Conservation (phyloP, 2,113 vertebrate species). For the Eudyptes chrysolophus region DNA sequence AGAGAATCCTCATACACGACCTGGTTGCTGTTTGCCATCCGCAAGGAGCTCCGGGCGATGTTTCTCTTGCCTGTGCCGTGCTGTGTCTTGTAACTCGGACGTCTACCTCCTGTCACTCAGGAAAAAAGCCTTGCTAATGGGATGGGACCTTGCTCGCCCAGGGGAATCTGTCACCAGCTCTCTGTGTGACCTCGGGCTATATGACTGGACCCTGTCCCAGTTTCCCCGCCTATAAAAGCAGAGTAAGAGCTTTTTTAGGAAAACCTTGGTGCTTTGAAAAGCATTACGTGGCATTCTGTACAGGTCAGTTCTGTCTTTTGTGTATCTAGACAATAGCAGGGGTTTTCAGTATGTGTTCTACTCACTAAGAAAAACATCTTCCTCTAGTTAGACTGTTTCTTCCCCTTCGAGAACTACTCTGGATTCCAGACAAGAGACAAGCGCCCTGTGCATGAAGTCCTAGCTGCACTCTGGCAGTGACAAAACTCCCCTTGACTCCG, state of each 20-base stretch:
- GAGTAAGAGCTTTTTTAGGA: too few relatives aligned
- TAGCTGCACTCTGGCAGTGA: not conserved
- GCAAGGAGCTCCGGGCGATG: not conserved
- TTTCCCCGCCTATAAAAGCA: not conserved
- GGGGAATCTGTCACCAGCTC: not conserved
- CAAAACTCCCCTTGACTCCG: not conserved
- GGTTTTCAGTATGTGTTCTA: not conserved
- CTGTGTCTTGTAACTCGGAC: not conserved
- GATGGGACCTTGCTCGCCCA: not conserved
- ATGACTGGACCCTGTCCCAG: too few relatives aligned
- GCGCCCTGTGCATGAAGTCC: not conserved
- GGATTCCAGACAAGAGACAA: not conserved
- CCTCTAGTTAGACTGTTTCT: not conserved
- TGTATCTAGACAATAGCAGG: not conserved
- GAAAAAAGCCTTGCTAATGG: not conserved
- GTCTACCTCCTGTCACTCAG: not conserved
- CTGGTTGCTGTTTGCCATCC: not conserved
- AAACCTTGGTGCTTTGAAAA: not conserved
- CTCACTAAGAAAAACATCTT: not conserved
- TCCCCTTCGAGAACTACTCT: not conserved
- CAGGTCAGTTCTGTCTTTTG: too few relatives aligned
- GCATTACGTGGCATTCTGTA: too few relatives aligned
- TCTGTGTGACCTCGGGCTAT: not conserved
- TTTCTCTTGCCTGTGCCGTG: rapidly evolving
- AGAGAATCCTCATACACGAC: rapidly evolving